phyloP scores from a whole-genome alignment of 2,888 invertebrate species.

The Netelia inedita region DNA sequence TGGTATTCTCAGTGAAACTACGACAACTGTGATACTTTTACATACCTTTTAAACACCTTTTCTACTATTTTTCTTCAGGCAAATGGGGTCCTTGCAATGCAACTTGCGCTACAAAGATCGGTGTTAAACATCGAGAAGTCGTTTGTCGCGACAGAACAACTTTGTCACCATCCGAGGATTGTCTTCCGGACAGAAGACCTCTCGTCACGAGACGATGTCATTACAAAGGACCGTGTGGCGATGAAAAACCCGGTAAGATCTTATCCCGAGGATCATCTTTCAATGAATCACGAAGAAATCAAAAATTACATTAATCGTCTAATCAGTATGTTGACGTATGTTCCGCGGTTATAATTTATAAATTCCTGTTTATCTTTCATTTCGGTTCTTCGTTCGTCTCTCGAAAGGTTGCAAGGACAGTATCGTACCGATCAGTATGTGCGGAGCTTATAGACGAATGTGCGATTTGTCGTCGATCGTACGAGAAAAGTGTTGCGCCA shows the following conservation, averaged over 20 bases:
- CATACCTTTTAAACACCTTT: background rate
- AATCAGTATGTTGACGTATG: conserved; percentile 20
- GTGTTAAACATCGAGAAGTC: conserved; percentile 78
- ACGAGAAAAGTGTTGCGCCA: conserved; percentile 80
- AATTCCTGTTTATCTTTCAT: conserved; percentile 6
- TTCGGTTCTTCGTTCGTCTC: conserved; percentile 18
- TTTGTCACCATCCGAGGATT: conserved; percentile 77
- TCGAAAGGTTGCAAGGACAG: conserved; percentile 79
- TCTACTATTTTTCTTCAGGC: conserved; percentile 68
- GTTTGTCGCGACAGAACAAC: conserved; percentile 79
- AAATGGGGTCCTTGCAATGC: conserved; percentile 81
- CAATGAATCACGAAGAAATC: background rate
- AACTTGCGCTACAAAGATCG: conserved; percentile 77
- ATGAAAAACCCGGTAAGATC: conserved; percentile 79
- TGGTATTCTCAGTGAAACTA: background rate
- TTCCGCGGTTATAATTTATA: conserved; percentile 10
- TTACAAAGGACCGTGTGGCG: conserved; percentile 78
- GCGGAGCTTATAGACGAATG: conserved; percentile 79
- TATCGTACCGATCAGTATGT: conserved; percentile 77
- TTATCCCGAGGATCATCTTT: background rate
- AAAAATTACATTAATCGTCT: conserved; percentile 51
- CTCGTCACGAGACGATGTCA: conserved; percentile 79
- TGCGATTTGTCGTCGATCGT: conserved; percentile 79
- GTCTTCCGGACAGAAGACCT: conserved; percentile 78
- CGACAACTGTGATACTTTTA: background rate